Conservation (phyloP, 2,113 vertebrate genomes). For the Hemiprocne comata region DNA sequence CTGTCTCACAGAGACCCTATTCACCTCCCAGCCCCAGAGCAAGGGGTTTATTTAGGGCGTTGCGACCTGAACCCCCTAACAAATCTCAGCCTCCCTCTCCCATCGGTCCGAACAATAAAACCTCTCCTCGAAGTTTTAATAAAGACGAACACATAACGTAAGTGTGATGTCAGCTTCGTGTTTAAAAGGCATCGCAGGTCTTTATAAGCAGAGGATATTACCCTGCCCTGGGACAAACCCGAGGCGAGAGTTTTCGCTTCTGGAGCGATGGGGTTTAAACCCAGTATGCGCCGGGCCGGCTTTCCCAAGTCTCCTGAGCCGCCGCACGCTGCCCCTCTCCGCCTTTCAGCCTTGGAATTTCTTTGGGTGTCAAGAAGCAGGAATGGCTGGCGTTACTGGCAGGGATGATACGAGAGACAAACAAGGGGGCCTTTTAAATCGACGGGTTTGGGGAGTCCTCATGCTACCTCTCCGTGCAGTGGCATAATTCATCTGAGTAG, state of each 20-base stretch:
- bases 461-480: neutral
- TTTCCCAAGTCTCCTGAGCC: neutral
- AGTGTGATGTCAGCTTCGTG: neutral
- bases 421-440: neutral
- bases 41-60: neutral
- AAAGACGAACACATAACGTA: neutral
- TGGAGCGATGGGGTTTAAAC: neutral
- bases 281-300: no score
- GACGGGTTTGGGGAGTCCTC: neutral
- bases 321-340: neutral
- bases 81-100: neutral
- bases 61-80: neutral
- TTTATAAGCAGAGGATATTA: constrained; percentile 1
- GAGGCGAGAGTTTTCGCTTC: neutral
- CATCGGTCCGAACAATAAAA: neutral
- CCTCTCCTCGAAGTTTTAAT: neutral
- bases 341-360: neutral
- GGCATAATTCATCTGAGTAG: neutral
- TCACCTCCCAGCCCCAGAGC: fast-evolving
- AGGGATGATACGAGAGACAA: neutral
- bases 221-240: neutral
- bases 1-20: neutral
- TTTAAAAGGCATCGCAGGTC: neutral
- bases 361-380: neutral
- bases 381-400: neutral